Base-by-base conservation (phyloP, 2,113 vertebrate genomes). In the Verasper variegatus region DNA sequence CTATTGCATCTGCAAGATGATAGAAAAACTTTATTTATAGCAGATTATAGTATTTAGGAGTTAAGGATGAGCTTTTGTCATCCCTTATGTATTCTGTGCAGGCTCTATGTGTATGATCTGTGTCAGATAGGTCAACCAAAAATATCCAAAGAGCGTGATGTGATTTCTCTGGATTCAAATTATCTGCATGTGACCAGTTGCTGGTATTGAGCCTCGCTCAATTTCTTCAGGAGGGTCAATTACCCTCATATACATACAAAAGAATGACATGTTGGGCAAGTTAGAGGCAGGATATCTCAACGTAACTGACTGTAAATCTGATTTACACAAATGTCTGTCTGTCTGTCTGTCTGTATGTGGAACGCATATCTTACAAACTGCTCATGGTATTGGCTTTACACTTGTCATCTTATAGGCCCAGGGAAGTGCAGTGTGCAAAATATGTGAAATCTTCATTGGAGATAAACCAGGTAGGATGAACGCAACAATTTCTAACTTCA, bases 161-260 rank as follows among this genome's bases (percentile, higher is more conserved):
- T 72, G 27, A 81, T 71, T 87, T 81, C 66, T 68, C 59, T 76
- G 61, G 35, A 64, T 83, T 68, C 77, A 86, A 85, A 85, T 85
- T 86, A 72, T 52, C 35, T 51, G 20, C 66, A 52, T 24, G 81
- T 82, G 85, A 81, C 69, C 31, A 59, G 63, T 18, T 68, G 56
- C 70, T 68, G 23, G 13, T 47, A 35, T 15, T 54, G 61, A 68
- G 35, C 52, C 21, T 21, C 24, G 35, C 27, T 31, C 68, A 18
- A 24, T 80, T 47, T 68, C 17, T 35, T 37, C 5, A 45, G 4
- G 18, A 24, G 26, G 7, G n/a, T 23, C 17, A 17, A 24, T 26
- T 51, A 37, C 5, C 23, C 5, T 49, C 14, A 7, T 13, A 15
- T n/a, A 40, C 40, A 37, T 40, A 21, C 5, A 63, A 9, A 14